These are phyloP conservation scores for Pectinophora gossypiella DNA, from an alignment of 1,140 invertebrate genomes.

Conservation along the genomic window DNA sequence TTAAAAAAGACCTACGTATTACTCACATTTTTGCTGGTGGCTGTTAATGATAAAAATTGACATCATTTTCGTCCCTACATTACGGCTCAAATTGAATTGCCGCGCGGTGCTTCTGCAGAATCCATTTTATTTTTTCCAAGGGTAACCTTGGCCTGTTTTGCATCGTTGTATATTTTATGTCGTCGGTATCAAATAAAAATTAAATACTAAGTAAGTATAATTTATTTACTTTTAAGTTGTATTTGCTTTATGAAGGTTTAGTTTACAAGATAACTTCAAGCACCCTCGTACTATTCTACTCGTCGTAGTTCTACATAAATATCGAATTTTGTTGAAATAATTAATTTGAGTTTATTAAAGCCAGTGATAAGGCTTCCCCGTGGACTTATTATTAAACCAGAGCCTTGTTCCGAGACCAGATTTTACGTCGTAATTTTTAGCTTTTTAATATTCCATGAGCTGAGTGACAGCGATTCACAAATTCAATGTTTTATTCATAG, in stretches of 20 bases:
- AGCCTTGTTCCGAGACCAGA: neutral
- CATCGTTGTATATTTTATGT: too few relatives aligned
- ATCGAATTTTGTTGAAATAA: too few relatives aligned
- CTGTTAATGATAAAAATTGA: conserved; percentile 40
- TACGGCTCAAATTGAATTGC: conserved; percentile 35
- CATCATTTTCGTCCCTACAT: conserved; percentile 30
- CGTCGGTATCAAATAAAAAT: too few relatives aligned
- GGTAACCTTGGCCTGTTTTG: too few relatives aligned
- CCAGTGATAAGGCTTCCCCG: neutral
- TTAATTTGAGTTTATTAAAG: neutral
- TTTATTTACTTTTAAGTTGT: too few relatives aligned
- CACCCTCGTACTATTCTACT: too few relatives aligned
- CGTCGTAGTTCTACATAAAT: too few relatives aligned
- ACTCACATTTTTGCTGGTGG: too few relatives aligned
- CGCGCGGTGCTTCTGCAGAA: conserved; percentile 12
- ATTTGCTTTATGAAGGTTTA: too few relatives aligned
- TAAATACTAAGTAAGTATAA: too few relatives aligned
- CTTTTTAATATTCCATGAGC: neutral
- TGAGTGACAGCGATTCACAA: neutral
- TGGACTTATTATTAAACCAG: neutral
- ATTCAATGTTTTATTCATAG: neutral
- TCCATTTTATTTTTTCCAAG: conserved; percentile 13
- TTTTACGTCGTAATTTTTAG: neutral
- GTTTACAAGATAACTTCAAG: too few relatives aligned
- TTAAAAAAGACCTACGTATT: too few relatives aligned